Evolutionary conservation across 2,888 invertebrate species (phyloP), one percentile per base, ranked within the genome.

Genomic region (Ennomos quercinarius): DNA sequence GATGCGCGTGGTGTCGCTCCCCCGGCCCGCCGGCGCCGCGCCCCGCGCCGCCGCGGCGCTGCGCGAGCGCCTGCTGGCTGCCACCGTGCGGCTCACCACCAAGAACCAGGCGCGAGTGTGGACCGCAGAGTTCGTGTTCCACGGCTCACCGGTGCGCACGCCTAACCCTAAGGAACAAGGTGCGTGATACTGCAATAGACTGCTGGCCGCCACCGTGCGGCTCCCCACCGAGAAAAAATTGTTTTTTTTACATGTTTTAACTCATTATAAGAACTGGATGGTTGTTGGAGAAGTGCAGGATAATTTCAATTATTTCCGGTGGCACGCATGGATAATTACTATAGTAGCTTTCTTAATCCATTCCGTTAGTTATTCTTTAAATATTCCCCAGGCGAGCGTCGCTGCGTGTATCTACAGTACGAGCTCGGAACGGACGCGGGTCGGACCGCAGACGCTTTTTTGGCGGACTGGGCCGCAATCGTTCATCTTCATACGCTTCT

Each of bases 391-490:
- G 97, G 97, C 46, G 95, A 96, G 68, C 94, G 98, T 8, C 95
- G 98, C 57, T 97, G 98, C 48, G 97, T 98, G 12, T 97, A 98
- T 80, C 95, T 98, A 64, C 96, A 96, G 70, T 98, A 98, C 81
- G 98, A 99, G 76, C 95, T 98, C 93, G 95, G 96, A n/a, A 95
- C 96, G 10, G 95, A 95, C 57, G 98, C 98, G 63, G 95, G 95
- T 8, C 96, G 96, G 77, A 97, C 97, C 6, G 98, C 98, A 0
- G 97, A 98, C 72, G 95, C 96, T 4, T 93, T 99, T 66, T 91
- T 99, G 10, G 96, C 96, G 53, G 99, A 99, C 84, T 99, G 99
- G 99, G 95, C 96, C 2, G 96, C 97, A 76, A 97, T 99, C 72
- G 98, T 97, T 10, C 96, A 98, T 74, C 94, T 99, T 2, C 98